Percentiles rank a stretch among this genome's conserved stretches.
These are phyloP conservation scores for Melanargia galathea DNA, from an alignment of 2,888 invertebrate species.

Conservation along the genomic window DNA sequence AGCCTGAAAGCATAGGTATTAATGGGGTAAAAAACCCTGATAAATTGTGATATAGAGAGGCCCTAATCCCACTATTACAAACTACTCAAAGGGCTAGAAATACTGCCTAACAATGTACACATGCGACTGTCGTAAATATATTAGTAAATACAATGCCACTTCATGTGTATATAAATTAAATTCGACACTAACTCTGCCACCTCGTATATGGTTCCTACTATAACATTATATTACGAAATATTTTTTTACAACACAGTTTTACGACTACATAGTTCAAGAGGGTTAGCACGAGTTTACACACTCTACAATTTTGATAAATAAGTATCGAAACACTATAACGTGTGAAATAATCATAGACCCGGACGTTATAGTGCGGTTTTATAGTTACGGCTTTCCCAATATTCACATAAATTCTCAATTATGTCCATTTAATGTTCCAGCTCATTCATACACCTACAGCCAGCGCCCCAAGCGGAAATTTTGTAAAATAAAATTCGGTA, in stretches of 20 bases:
- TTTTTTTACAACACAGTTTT: background rate
- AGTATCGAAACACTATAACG: too few relatives aligned
- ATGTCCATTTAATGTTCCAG: too few relatives aligned
- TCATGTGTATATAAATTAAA: constrained; percentile 31
- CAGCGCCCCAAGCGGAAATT: too few relatives aligned
- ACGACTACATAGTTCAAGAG: background rate
- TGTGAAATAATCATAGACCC: too few relatives aligned
- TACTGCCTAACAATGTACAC: background rate
- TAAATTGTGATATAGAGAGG: background rate
- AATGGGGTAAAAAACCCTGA: background rate
- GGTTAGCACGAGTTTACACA: too few relatives aligned
- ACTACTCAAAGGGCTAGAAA: constrained; percentile 1
- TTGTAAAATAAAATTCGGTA: too few relatives aligned
- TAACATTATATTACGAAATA: too few relatives aligned
- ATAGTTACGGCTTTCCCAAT: too few relatives aligned
- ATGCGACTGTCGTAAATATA: background rate
- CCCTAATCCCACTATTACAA: constrained; percentile 8
- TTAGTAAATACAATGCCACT: constrained; percentile 21
- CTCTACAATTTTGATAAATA: too few relatives aligned
- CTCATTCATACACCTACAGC: too few relatives aligned
- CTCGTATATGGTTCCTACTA: background rate
- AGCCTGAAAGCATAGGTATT: background rate
- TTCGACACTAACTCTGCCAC: constrained; percentile 34
- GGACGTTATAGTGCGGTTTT: too few relatives aligned
- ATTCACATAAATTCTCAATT: too few relatives aligned